Evolutionary conservation across 2,113 vertebrate genomes (phyloP).

Genomic region (Chiloscyllium plagiosum): DNA sequence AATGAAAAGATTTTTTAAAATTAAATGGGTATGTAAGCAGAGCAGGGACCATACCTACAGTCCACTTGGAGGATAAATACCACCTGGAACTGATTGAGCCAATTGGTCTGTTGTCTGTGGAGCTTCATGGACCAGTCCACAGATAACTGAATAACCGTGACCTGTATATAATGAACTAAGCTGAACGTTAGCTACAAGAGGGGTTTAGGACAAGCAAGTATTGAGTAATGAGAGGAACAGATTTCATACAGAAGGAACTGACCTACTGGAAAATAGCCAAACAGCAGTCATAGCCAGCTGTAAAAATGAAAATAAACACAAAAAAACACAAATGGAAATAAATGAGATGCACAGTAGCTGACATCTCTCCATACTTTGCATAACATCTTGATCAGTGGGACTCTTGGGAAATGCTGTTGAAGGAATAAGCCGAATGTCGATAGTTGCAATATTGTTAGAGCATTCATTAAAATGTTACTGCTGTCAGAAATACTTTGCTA

Average conservation of each 20-base stretch:
- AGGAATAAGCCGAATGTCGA: neutral
- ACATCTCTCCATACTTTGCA: neutral
- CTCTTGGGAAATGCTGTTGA: neutral
- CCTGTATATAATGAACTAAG: neutral
- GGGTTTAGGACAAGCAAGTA: neutral
- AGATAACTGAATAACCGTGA: neutral
- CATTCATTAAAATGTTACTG: neutral
- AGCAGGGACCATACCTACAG: neutral
- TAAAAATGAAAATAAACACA: neutral
- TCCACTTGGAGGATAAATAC: neutral
- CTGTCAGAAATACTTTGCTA: neutral
- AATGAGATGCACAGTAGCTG: neutral
- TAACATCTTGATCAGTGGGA: neutral
- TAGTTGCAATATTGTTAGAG: neutral
- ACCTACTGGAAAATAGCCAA: neutral
- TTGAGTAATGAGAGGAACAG: neutral
- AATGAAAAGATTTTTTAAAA: neutral
- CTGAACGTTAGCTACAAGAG: neutral
- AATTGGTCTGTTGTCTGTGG: neutral
- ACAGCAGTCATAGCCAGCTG: neutral
- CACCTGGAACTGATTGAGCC: neutral
- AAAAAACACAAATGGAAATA: neutral
- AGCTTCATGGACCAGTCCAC: neutral
- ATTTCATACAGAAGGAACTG: neutral
- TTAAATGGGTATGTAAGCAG: neutral